Evolutionary conservation across 64 coral and sea anemone species (phyloP).

Genomic region (Porites australiensis): DNA sequence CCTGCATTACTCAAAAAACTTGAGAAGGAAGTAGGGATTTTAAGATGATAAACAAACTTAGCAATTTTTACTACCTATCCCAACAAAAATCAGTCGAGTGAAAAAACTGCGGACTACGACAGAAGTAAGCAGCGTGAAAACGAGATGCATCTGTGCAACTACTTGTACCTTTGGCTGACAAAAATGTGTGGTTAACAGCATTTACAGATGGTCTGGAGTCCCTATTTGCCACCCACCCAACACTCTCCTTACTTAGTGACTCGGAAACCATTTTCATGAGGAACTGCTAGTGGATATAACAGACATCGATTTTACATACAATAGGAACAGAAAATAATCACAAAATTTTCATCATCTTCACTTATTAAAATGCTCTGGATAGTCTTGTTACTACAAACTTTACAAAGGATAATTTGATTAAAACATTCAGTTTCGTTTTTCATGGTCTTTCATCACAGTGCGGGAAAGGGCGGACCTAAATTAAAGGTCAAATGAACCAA

Average conservation of each 20-base stretch:
- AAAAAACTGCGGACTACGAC: no score
- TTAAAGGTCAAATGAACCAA: no score
- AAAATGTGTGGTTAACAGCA: slow-evolving; percentile 50
- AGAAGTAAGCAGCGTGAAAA: slow-evolving; percentile 55
- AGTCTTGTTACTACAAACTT: background rate
- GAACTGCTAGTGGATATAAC: slow-evolving; percentile 46
- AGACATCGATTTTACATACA: slow-evolving; percentile 54
- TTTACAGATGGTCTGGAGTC: slow-evolving; percentile 47
- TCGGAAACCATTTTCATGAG: slow-evolving; percentile 68
- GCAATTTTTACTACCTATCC: slow-evolving; percentile 44
- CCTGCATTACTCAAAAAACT: slow-evolving; percentile 18
- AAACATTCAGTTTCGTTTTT: background rate
- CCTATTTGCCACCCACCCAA: background rate
- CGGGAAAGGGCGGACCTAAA: background rate
- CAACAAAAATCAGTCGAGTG: slow-evolving; percentile 48
- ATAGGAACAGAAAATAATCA: background rate
- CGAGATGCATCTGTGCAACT: background rate
- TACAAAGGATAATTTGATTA: background rate
- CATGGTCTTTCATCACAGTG: background rate
- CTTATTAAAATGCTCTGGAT: background rate
- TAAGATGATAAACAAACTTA: slow-evolving; percentile 35
- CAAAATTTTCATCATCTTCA: slow-evolving; percentile 13
- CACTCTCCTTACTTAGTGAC: slow-evolving; percentile 39
- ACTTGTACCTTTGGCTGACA: slow-evolving; percentile 15
- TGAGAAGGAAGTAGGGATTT: background rate